Evolutionary conservation across 2,113 vertebrate genomes (phyloP).

Genomic region (Pampusana beccarii): DNA sequence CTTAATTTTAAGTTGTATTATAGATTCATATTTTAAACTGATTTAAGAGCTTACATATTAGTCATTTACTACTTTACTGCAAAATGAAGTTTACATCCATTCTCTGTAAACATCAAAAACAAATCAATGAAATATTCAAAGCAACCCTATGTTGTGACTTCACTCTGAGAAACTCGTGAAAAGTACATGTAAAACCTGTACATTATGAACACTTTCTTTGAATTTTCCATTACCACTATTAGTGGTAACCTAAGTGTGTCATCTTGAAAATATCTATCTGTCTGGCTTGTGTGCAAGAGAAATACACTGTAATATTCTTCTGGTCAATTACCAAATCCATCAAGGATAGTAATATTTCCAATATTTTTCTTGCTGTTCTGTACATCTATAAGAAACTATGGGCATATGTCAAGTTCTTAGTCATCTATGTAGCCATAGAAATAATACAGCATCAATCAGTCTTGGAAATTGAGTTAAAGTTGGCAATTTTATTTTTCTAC

Average conservation of each 20-base stretch:
- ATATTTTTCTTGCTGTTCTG: neutral
- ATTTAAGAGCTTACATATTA: neutral
- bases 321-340: neutral
- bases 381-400: neutral
- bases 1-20: neutral
- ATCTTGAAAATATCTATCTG: neutral
- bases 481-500: slow-evolving; percentile 5
- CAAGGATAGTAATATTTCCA: neutral
- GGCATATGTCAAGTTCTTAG: neutral
- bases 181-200: neutral
- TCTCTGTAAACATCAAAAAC: neutral
- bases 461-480: slow-evolving; percentile 15
- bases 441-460: slow-evolving; percentile 12
- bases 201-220: neutral
- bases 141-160: neutral
- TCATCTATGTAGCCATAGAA: neutral
- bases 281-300: neutral
- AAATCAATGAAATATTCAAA: neutral
- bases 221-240: neutral
- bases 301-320: neutral
- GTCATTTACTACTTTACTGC: neutral
- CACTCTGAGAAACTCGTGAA: neutral
- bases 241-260: neutral
- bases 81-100: neutral
- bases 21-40: neutral